Percentiles rank a stretch among this genome's conserved stretches.
phyloP scores from a whole-genome alignment of 2,797 vertebrate species.

The Coendou prehensilis region DNA sequence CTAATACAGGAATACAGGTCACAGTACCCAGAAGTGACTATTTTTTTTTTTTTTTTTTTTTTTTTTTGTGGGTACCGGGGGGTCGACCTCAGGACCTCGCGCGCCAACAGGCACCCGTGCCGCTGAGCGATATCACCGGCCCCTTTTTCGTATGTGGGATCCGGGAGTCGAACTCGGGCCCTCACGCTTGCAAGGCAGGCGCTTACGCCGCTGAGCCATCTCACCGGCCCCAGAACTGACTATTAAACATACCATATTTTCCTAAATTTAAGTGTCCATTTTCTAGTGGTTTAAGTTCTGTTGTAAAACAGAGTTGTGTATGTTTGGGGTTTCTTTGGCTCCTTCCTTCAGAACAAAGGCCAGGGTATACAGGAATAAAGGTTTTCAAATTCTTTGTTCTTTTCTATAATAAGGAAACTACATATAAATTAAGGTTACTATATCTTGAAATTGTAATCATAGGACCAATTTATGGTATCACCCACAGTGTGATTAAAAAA shows the following conservation, averaged over 20 bases:
- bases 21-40: neutral
- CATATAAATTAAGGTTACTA: neutral
- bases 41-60: too few species aligned
- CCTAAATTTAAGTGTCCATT: conserved; percentile 34
- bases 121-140: too few species aligned
- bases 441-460: conserved; percentile 19
- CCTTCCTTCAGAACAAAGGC: neutral
- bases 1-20: neutral
- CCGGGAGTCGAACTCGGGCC: too few species aligned
- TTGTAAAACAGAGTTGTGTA: neutral
- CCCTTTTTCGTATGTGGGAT: too few species aligned
- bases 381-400: conserved; percentile 9
- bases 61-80: too few species aligned
- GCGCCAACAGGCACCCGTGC: too few species aligned
- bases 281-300: neutral
- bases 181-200: too few species aligned
- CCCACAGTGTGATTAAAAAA: neutral
- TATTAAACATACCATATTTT: conserved; percentile 39
- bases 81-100: too few species aligned
- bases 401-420: neutral
- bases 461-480: neutral
- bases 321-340: neutral
- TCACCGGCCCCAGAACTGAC: neutral
- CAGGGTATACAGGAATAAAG: neutral
- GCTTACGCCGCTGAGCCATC: too few species aligned